These are phyloP conservation scores for Takifugu rubripes DNA, from an alignment of 2,797 vertebrate species.

Conservation along the genomic window DNA sequence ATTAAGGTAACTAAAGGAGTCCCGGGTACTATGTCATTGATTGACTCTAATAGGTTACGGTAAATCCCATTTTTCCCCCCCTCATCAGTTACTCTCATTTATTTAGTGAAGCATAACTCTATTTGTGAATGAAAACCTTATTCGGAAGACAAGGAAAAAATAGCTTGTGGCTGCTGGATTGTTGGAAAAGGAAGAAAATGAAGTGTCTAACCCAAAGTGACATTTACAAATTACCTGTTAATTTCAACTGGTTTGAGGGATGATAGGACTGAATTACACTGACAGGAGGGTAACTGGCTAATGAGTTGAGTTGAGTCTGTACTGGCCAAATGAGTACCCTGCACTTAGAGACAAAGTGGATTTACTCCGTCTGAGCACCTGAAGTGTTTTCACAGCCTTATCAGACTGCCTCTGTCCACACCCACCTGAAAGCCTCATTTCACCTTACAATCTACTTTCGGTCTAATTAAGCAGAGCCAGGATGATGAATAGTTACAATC, in stretches of 20 bases:
- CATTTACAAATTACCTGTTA: constrained; percentile 99
- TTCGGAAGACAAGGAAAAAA: constrained; percentile 97
- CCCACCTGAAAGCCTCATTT: constrained; percentile 56
- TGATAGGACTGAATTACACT: constrained; percentile 94
- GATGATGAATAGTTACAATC: constrained; percentile 84
- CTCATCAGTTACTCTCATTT: constrained; percentile 97
- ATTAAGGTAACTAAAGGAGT: constrained; percentile 79
- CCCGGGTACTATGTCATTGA: constrained; percentile 93
- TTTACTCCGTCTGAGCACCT: constrained; percentile 66
- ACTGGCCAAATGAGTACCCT: constrained; percentile 84
- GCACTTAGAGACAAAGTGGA: constrained; percentile 61
- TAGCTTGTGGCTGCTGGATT: constrained; percentile 87
- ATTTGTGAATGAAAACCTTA: constrained; percentile 99
- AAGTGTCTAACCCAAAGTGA: constrained; percentile 99
- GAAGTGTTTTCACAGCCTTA: constrained; percentile 42
- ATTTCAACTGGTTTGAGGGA: constrained; percentile 99
- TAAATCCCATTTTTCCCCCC: constrained; percentile 76
- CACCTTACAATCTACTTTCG: constrained; percentile 55
- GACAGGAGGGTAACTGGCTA: constrained; percentile 90
- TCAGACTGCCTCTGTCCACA: constrained; percentile 51
- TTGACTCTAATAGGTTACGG: constrained; percentile 84
- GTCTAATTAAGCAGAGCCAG: constrained; percentile 57
- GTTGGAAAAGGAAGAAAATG: constrained; percentile 96
- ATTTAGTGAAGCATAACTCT: constrained; percentile 97
- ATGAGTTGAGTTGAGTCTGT: constrained; percentile 84